phyloP scores from a whole-genome alignment of 2,888 invertebrate species.

The Ophion ellenae region DNA sequence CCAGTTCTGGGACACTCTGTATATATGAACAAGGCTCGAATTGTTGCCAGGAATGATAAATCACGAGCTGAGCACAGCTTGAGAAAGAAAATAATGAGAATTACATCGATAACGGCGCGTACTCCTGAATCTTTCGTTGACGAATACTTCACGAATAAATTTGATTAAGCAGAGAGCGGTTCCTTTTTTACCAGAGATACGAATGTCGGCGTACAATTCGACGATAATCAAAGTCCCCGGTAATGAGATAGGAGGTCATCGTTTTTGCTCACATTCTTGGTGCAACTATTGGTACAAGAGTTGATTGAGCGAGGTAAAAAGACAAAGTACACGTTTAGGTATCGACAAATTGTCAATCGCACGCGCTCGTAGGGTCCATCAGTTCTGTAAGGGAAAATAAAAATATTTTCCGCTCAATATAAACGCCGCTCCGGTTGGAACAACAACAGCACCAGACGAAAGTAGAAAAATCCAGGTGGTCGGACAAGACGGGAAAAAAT shows the following conservation, averaged over 20 bases:
- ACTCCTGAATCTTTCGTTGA: too few species aligned
- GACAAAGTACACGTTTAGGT: constrained; percentile 49
- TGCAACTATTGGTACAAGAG: too few species aligned
- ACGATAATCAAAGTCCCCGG: neutral
- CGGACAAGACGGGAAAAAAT: neutral
- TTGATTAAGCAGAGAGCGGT: too few species aligned
- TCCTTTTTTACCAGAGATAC: neutral
- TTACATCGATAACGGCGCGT: too few species aligned
- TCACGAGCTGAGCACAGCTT: too few species aligned
- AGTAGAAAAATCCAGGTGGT: constrained; percentile 12
- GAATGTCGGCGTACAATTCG: neutral
- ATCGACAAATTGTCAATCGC: constrained; percentile 53
- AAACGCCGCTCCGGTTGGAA: constrained; percentile 11
- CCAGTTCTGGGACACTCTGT: too few species aligned
- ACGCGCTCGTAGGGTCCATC: constrained; percentile 48
- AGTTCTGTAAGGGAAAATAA: constrained; percentile 32
- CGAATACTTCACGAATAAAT: too few species aligned
- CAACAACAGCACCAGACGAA: constrained; percentile 7
- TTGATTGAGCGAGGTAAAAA: constrained; percentile 26
- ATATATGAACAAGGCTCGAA: too few species aligned
- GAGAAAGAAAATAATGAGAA: too few species aligned
- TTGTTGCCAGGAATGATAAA: too few species aligned
- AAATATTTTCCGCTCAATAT: too few species aligned
- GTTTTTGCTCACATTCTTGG: too few species aligned
- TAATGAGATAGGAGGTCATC: neutral